These are phyloP conservation scores for Actinia equina DNA, from an alignment of 64 coral and sea anemone species.

Conservation along the genomic window DNA sequence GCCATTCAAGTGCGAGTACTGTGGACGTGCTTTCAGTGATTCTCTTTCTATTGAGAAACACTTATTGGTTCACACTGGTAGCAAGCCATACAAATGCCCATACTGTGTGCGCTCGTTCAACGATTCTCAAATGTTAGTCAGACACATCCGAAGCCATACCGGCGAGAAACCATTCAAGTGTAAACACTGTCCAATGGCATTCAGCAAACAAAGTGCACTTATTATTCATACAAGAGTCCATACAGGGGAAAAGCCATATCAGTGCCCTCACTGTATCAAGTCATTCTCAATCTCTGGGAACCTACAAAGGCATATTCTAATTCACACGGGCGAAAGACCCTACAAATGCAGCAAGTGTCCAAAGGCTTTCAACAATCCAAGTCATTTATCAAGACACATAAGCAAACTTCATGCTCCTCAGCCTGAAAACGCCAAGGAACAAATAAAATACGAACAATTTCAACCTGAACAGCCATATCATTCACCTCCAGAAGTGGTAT, in stretches of 20 bases:
- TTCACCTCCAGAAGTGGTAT: neutral
- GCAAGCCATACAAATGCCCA: conserved; percentile 88
- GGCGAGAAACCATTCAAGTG: conserved; percentile 97
- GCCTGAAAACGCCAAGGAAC: neutral
- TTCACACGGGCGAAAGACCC: conserved; percentile 91
- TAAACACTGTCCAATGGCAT: conserved; percentile 83
- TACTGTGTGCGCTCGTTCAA: conserved; percentile 95
- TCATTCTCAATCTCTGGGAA: conserved; percentile 98
- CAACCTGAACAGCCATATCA: neutral
- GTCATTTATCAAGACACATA: conserved; percentile 93
- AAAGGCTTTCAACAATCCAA: conserved; percentile 96
- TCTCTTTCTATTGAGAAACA: conserved; percentile 95
- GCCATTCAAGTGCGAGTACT: conserved; percentile 94
- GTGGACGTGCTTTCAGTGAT: conserved; percentile 90
- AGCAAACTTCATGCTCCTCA: conserved; percentile 91
- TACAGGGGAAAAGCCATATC: conserved; percentile 94
- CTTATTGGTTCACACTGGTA: conserved; percentile 82
- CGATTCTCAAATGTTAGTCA: conserved; percentile 89
- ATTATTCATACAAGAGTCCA: conserved; percentile 97
- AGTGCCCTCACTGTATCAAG: conserved; percentile 85
- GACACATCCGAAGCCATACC: conserved; percentile 88
- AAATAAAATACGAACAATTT: conserved; percentile 2
- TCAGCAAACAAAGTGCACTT: conserved; percentile 98
- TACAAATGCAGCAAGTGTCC: conserved; percentile 91
- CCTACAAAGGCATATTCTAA: conserved; percentile 90